Base-by-base conservation (phyloP, 2,113 vertebrate species). In the Conger conger region DNA sequence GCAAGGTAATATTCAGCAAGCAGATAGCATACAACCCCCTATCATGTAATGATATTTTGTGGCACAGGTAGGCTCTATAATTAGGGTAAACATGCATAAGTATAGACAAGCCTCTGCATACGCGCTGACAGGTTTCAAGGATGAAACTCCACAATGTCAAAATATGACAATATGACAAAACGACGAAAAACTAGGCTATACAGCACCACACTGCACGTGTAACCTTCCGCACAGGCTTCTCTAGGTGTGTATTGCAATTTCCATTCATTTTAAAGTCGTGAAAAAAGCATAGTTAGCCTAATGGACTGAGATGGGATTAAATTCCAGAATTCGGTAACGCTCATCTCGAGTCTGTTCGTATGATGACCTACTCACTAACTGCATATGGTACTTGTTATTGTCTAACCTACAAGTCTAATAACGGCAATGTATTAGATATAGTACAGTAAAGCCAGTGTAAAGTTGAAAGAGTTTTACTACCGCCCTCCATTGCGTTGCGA, bases 391-490 rank as follows among this genome's bases (percentile, higher is more conserved):
- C 76, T 27, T 76, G 38, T 23, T 76, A 37, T 83, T 30, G 68
- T 36, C 38, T 42, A 23, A 42, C 35, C n/a, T 23, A 4, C 45
- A 57, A 11, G 38, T 42, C 35, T n/a, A 53, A 0, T 35, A 73
- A 85, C 33, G 73, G 50, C 11, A 45, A 54, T 79, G 36, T 60
- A 30, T 33, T 33, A 8, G 84, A 87, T 89, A 87, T 88, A 91
- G 87, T 50, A 50, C 45, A 50, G 11, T 50, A 50, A 50, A 50
- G 45, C 90, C 91, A 90, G 92, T 93, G 91, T 93, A 95, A 96
- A 94, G 94, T 95, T 95, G 92, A 88, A 88, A 88, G 94, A 95
- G 93, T 96, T 73, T 94, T 83, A 84, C 92, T 81, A 81, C 95
- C 90, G 92, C 92, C 90, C 89, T 92, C 90, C 87, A 90, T 90